phyloP scores from a whole-genome alignment of 2,113 vertebrate genomes.

The Oxyruncus cristatus region DNA sequence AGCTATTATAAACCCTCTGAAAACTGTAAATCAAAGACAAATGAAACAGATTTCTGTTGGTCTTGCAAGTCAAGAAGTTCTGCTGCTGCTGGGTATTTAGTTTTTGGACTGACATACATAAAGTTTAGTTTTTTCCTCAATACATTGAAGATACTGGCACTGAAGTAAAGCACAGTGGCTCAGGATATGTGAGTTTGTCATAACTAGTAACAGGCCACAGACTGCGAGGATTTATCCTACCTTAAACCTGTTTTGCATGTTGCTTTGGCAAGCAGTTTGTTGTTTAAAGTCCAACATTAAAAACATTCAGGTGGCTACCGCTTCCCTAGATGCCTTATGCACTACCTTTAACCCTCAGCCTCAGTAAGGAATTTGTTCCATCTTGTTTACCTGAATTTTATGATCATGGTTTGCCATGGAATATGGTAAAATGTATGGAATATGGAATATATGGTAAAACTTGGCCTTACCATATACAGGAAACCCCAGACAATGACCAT shows the following conservation, averaged over 20 bases:
- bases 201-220: not conserved
- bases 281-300: not conserved
- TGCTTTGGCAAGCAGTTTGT: not conserved
- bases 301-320: not conserved
- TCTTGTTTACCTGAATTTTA: not conserved
- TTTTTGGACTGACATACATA: not conserved
- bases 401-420: not conserved
- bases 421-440: no score
- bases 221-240: not conserved
- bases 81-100: not conserved
- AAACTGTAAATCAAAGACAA: not conserved
- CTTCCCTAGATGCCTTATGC: not conserved
- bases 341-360: not conserved
- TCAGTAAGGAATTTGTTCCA: not conserved
- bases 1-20: not conserved
- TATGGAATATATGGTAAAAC: not conserved
- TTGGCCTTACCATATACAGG: not conserved
- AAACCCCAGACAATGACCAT: not conserved
- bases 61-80: not conserved
- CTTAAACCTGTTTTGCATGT: not conserved
- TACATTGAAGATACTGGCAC: not conserved
- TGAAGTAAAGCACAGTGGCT: not conserved
- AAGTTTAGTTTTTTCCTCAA: not conserved
- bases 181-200: not conserved
- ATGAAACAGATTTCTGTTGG: not conserved